A percentile compares a stretch with the other conserved stretches of the same genome.
Evolutionary conservation across 2,113 vertebrate genomes (phyloP).

Genomic region (Peucedramus taeniatus): DNA sequence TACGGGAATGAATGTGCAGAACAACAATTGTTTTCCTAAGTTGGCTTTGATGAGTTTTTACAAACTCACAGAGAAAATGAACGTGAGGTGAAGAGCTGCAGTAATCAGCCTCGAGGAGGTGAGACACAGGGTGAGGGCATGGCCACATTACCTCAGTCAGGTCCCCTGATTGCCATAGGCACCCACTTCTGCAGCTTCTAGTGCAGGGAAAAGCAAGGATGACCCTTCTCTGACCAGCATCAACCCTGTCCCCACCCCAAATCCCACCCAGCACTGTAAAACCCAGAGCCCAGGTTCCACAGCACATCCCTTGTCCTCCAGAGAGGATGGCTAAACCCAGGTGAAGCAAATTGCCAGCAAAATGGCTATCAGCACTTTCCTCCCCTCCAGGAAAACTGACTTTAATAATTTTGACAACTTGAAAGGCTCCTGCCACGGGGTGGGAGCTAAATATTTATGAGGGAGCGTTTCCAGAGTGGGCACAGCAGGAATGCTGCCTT

Average conservation of each 20-base stretch:
- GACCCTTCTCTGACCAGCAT: background rate
- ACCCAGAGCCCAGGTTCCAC: background rate
- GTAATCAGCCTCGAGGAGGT: rapidly evolving
- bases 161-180: background rate
- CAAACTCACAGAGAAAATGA: background rate
- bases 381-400: constrained; percentile 9
- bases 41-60: background rate
- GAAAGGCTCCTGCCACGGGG: constrained; percentile 37
- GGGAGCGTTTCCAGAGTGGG: background rate
- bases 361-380: constrained; percentile 8
- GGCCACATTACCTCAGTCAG: background rate
- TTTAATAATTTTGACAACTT: constrained; percentile 43
- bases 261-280: rapidly evolving
- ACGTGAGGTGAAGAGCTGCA: rapidly evolving
- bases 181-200: background rate
- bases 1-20: background rate
- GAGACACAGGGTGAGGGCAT: rapidly evolving
- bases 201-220: background rate
- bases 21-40: background rate
- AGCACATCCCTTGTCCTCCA: background rate
- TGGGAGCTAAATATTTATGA: constrained; percentile 46
- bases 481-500: background rate
- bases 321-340: background rate
- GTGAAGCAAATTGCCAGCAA: background rate
- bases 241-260: background rate